Conservation (phyloP, 2,888 invertebrate genomes). For the Anagyrus pseudococci region DNA sequence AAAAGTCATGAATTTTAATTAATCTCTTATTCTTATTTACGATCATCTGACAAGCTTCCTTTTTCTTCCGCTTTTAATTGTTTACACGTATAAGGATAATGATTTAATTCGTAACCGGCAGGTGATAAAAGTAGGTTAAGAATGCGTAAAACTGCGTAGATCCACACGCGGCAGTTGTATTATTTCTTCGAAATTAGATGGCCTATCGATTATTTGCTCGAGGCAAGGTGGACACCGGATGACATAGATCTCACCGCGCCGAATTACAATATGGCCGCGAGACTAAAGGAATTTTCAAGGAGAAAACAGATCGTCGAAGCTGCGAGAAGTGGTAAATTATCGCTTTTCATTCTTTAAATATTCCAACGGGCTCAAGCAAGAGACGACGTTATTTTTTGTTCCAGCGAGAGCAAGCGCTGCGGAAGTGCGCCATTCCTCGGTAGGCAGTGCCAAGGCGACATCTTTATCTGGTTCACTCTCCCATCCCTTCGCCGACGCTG, state of each 20-base stretch:
- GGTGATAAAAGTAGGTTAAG: no score
- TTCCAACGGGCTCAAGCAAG: not conserved
- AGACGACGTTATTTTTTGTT: not conserved
- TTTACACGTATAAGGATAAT: no score
- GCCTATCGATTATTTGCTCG: slow-evolving; percentile 71
- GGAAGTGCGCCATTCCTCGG: not conserved
- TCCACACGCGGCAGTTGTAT: no score
- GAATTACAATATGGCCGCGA: slow-evolving; percentile 69
- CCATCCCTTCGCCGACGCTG: slow-evolving; percentile 31
- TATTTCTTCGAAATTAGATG: slow-evolving; percentile 64
- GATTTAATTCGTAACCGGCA: no score
- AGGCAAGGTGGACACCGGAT: slow-evolving; percentile 73
- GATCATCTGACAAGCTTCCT: no score
- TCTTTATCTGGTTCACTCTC: not conserved
- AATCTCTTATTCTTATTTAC: no score
- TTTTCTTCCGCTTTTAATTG: no score
- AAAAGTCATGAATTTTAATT: no score
- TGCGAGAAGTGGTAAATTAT: slow-evolving; percentile 18
- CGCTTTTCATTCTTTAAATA: not conserved
- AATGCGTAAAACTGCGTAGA: no score
- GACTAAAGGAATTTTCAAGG: slow-evolving; percentile 47
- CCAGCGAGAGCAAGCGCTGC: not conserved
- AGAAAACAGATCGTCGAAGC: slow-evolving; percentile 50
- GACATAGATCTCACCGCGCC: slow-evolving; percentile 72
- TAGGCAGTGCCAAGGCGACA: not conserved